These are phyloP conservation scores for Nyctibius grandis DNA, from an alignment of 2,797 vertebrate genomes.

Conservation along the genomic window DNA sequence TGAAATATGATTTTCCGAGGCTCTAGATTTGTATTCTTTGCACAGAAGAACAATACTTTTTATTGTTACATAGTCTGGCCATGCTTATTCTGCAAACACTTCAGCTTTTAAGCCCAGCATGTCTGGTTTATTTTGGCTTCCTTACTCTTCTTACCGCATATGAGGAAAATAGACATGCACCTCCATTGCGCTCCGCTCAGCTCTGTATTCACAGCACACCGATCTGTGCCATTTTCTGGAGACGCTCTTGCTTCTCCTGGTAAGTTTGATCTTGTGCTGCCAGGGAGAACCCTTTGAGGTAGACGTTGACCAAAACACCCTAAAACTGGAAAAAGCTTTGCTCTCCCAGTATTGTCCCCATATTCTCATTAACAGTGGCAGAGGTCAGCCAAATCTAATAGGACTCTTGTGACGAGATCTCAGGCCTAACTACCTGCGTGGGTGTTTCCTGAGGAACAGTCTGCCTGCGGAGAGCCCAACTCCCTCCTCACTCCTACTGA, in stretches of 20 bases:
- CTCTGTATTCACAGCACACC: not conserved
- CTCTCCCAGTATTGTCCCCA: not conserved
- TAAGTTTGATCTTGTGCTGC: not conserved
- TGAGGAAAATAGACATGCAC: not conserved
- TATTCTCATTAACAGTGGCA: not conserved
- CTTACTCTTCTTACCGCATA: not conserved
- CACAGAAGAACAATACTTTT: not conserved
- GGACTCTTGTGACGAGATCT: not conserved
- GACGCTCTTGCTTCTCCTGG: not conserved
- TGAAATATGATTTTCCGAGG: not conserved
- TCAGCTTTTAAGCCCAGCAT: not conserved
- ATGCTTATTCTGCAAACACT: constrained; percentile 12
- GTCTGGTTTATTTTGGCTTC: constrained; percentile 45
- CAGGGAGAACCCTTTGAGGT: not conserved
- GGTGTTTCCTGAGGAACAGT: not conserved
- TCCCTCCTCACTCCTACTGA: not conserved
- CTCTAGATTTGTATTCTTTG: not conserved
- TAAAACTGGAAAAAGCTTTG: not conserved
- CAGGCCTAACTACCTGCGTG: not conserved
- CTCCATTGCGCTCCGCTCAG: not conserved
- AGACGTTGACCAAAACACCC: not conserved
- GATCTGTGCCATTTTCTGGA: not conserved
- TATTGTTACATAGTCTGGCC: not conserved
- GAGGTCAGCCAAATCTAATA: not conserved
- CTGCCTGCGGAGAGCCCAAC: not conserved